These are phyloP conservation scores for Sorex araneus DNA, from an alignment of 2,113 vertebrate species.

Conservation along the genomic window DNA sequence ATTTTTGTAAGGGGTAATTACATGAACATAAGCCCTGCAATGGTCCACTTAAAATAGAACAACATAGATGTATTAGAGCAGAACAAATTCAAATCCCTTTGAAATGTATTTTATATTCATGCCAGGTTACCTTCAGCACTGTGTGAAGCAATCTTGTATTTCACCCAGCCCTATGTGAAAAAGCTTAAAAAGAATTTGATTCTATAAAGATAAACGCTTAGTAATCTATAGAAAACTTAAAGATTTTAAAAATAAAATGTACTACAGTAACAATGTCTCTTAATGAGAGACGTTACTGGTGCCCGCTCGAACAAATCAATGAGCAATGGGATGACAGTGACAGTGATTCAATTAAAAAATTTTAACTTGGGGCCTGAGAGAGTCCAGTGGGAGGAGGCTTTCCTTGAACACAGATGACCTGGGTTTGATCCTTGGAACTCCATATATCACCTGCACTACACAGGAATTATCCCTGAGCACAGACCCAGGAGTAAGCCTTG, in stretches of 20 bases:
- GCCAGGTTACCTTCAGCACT: not conserved
- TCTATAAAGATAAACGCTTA: not conserved
- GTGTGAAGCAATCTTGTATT: not conserved
- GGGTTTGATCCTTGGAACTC: too few species aligned
- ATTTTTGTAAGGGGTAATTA: not conserved
- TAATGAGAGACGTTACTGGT: too few species aligned
- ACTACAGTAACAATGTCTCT: too few species aligned
- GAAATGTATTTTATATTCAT: not conserved
- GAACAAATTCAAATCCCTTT: not conserved
- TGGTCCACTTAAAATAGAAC: not conserved
- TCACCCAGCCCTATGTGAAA: not conserved
- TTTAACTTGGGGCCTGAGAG: too few species aligned
- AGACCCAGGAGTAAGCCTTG: too few species aligned
- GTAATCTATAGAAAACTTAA: constrained; percentile 25
- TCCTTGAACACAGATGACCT: too few species aligned
- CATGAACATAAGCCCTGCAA: not conserved
- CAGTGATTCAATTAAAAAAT: constrained; percentile 50
- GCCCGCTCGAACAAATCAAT: too few species aligned
- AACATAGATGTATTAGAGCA: not conserved
- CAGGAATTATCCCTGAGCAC: too few species aligned
- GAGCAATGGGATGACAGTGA: too few species aligned
- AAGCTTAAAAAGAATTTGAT: constrained; percentile 2
- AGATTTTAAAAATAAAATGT: constrained; percentile 2
- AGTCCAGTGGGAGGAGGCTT: too few species aligned
- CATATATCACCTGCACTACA: too few species aligned